phyloP scores from a whole-genome alignment of 1,140 invertebrate species.

The Procambarus clarkii region DNA sequence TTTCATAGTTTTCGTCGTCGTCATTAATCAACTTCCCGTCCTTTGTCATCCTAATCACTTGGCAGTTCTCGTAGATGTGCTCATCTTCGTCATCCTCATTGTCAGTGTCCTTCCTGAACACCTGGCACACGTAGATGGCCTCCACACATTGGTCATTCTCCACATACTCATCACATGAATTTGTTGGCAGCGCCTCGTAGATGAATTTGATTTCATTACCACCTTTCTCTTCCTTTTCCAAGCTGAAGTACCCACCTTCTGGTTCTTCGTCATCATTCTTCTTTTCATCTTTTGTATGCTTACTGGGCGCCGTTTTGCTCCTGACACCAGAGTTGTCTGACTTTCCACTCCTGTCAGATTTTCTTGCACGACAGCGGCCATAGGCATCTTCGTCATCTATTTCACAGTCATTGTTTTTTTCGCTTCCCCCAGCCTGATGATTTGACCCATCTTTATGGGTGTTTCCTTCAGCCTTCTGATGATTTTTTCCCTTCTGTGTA shows the following conservation, averaged over 20 bases:
- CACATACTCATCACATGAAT: conserved; percentile 21
- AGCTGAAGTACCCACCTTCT: conserved; percentile 66
- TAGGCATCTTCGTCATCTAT: background rate
- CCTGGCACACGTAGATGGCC: conserved; percentile 65
- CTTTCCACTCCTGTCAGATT: conserved; percentile 20
- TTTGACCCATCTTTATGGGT: background rate
- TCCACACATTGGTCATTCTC: conserved; percentile 64
- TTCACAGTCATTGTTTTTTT: background rate
- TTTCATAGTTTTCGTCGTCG: conserved; percentile 38
- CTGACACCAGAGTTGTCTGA: background rate
- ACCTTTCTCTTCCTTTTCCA: conserved; percentile 63
- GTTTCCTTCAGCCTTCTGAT: background rate
- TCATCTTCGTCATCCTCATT: conserved; percentile 38
- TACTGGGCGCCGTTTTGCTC: background rate
- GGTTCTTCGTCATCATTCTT: conserved; percentile 35
- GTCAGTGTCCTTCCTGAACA: conserved; percentile 28
- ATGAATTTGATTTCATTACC: conserved; percentile 48
- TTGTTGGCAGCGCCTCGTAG: conserved; percentile 40
- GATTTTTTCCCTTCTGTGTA: background rate
- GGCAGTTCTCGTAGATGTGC: conserved; percentile 47
- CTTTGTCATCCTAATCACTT: conserved; percentile 38
- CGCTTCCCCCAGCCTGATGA: background rate
- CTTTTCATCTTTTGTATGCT: conserved; percentile 10
- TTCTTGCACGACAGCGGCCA: background rate
- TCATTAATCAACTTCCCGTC: background rate